A percentile compares a stretch with the other conserved stretches of the same genome.
Conservation (phyloP, 2,113 vertebrate genomes). For the Nannospalax galili region DNA sequence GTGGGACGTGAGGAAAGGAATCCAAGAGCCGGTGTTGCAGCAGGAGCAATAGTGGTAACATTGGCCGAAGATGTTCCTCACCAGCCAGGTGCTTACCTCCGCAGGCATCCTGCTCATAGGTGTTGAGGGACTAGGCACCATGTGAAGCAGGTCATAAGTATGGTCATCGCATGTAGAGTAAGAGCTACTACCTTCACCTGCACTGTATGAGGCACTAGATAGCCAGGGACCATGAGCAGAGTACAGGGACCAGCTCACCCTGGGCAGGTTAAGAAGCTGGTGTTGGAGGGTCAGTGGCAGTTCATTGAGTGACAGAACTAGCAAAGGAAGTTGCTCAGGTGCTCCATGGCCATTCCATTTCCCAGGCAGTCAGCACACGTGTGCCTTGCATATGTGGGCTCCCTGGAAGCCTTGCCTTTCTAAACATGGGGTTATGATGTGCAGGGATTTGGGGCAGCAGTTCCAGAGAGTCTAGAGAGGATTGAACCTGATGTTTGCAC, state of each 20-base stretch:
- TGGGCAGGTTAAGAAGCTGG: neutral
- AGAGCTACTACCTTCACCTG: neutral
- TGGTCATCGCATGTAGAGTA: no score
- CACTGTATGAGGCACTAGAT: neutral
- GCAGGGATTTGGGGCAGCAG: neutral
- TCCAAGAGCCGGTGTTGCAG: neutral
- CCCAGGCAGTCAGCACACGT: neutral
- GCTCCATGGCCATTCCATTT: accelerated
- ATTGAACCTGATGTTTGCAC: neutral
- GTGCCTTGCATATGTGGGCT: accelerated
- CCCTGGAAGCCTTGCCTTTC: neutral
- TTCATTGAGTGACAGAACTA: neutral
- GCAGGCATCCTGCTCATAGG: neutral
- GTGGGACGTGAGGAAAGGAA: neutral
- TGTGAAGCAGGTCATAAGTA: neutral
- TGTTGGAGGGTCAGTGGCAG: accelerated
- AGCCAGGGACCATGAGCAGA: neutral
- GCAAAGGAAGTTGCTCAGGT: neutral
- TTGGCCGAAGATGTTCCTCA: neutral
- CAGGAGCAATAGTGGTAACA: neutral
- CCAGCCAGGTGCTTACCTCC: accelerated
- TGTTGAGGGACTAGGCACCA: neutral
- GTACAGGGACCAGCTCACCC: accelerated
- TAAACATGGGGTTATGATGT: neutral
- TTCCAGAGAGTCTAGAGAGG: neutral